A percentile compares a stretch with the other conserved stretches of the same genome.
Evolutionary conservation across 2,888 invertebrate species (phyloP).

Genomic region (Antitype chi): DNA sequence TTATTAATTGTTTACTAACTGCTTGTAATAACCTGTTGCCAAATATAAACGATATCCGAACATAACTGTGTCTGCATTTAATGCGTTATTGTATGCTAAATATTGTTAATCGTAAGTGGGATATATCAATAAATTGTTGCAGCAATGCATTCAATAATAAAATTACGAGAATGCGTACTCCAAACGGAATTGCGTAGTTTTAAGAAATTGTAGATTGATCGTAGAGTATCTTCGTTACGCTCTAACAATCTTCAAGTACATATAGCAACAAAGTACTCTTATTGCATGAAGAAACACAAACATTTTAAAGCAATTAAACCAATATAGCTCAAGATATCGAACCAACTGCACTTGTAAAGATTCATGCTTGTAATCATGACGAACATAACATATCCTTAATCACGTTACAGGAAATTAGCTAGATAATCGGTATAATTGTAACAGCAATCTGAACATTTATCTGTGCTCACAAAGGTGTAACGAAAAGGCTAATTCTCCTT

Average conservation of each 20-base stretch:
- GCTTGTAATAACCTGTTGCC: conserved; percentile 64
- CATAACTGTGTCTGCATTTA: conserved; percentile 47
- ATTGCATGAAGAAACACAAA: conserved; percentile 41
- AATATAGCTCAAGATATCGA: conserved; percentile 36
- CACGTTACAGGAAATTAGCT: conserved; percentile 79
- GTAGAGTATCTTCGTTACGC: conserved; percentile 11
- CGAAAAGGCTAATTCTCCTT: conserved; percentile 81
- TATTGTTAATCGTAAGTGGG: conserved; percentile 30
- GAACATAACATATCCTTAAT: conserved; percentile 63
- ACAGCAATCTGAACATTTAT: conserved; percentile 78
- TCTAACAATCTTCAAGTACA: conserved; percentile 45
- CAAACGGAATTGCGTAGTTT: conserved; percentile 9
- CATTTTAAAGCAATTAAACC: conserved; percentile 42
- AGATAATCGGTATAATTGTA: conserved; percentile 82
- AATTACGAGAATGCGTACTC: conserved; percentile 17
- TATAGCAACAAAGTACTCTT: conserved; percentile 16
- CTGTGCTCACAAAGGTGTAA: conserved; percentile 80
- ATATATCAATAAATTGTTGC: conserved; percentile 47
- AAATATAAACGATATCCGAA: conserved; percentile 63
- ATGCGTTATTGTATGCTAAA: conserved; percentile 59
- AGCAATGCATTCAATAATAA: conserved; percentile 11
- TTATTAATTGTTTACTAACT: conserved; percentile 69
- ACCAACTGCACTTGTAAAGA: conserved; percentile 44
- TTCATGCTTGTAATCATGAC: conserved; percentile 61
- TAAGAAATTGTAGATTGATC: conserved; percentile 34